Base-by-base conservation (phyloP, 2,888 invertebrate species). In the Oxystoma pomonae region DNA sequence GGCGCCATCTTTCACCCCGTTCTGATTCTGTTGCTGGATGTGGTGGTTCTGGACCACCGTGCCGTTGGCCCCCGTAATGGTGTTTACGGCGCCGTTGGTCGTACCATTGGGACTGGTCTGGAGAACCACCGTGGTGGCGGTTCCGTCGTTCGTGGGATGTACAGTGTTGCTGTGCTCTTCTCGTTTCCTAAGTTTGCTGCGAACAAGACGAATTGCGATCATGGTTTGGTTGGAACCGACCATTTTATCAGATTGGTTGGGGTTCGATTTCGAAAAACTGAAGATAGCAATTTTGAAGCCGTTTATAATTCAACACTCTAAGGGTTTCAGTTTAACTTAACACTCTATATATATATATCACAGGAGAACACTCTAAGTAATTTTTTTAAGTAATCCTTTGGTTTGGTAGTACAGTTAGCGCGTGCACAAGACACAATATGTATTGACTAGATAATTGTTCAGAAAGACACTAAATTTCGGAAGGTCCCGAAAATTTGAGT, bases 131-230 rank as follows among this genome's bases (percentile, higher is more conserved):
- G 88, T 85, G 71, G 87, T 85, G 1, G 65, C 65, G 12, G 67
- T 58, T 35, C 65, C 58, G 49, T 72, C 73, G 2, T 68, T 60
- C 22, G 67, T 67, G 65, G 89, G 87, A 75, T 88, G 89, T 71
- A 87, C 87, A 75, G 86, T 85, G 75, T 88, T 87, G 70, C 87
- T 85, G 81, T 87, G 87, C 79, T 91, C 92, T 82, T 92, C 92
- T 74, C 92, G 87, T 83, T 92, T 92, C 77, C 91, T 86, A 83
- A 92, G 86, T 85, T 92, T 92, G 83, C 91, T 92, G 87, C 91
- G 91, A 83, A 92, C 92, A 88, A 92, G 89, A 83, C 92, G 92
- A 81, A 92, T 90, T 81, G 92, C 91, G 83, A 90, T 90, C 88
- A 92, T 87, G 79, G 90, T 90, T 81, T 90, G 90, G 83, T 90